Conservation (phyloP, 2,888 invertebrate species). For the Sylvicola cinctus region DNA sequence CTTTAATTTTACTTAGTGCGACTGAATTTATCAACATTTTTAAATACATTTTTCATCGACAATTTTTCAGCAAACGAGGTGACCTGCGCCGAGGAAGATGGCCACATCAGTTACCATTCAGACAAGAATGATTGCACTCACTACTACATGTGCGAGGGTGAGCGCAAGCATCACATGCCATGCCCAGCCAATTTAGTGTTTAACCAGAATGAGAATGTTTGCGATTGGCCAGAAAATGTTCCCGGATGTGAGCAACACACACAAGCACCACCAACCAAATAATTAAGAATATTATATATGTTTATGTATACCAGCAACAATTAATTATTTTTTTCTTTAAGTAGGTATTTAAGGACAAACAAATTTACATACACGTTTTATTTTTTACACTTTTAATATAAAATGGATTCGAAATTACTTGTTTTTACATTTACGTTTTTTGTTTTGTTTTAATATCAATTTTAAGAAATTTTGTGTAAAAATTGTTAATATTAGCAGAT, state of each 20-base stretch:
- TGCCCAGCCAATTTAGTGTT: slow-evolving; percentile 84
- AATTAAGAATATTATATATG: too few relatives aligned
- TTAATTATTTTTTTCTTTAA: too few relatives aligned
- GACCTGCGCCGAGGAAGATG: slow-evolving; percentile 78
- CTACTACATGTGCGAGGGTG: slow-evolving; percentile 94
- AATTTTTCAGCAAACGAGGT: slow-evolving; percentile 57
- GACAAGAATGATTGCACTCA: slow-evolving; percentile 82
- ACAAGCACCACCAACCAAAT: slow-evolving; percentile 33
- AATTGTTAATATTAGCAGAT: too few relatives aligned
- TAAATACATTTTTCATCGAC: background rate
- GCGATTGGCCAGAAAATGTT: slow-evolving; percentile 92
- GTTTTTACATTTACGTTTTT: too few relatives aligned
- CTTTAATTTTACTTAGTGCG: too few relatives aligned
- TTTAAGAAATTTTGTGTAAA: too few relatives aligned
- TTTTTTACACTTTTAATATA: too few relatives aligned
- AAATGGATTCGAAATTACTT: too few relatives aligned
- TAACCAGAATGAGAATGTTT: slow-evolving; percentile 81
- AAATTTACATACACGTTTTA: too few relatives aligned
- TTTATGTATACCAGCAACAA: too few relatives aligned
- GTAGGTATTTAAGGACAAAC: too few relatives aligned
- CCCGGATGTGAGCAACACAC: slow-evolving; percentile 62
- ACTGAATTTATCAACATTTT: background rate
- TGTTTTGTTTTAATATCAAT: too few relatives aligned
- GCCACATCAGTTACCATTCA: slow-evolving; percentile 83
- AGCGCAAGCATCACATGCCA: slow-evolving; percentile 89